Evolutionary conservation across 1,140 invertebrate genomes (phyloP), one percentile per base, ranked within the genome.

Genomic region (Bombus huntii): DNA sequence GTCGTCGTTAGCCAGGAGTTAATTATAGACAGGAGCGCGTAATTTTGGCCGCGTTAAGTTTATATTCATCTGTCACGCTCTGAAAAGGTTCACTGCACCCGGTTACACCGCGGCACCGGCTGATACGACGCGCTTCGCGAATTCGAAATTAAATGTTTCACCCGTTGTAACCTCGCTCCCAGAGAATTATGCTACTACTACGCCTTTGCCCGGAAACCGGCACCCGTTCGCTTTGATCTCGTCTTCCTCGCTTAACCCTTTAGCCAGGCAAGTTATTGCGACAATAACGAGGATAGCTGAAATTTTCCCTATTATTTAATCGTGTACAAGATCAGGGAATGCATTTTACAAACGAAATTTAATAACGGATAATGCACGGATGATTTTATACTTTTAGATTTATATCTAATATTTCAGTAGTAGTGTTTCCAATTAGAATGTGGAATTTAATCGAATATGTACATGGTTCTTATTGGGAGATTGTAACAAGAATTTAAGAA

Each of bases 31-130:
- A 42, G 74, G 72, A 37, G 78, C 81, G 85, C 75, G 87, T 91
- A 87, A 91, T 91, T 91, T 70, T 57, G 57, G 44, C 78, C 68
- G 57, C 81, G 70, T 86, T 84, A 81, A 89, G 77, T 78, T 89
- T 91, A 89, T 89, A 88, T 81, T 73, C 86, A 90, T 90, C 89
- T 88, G 88, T 90, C 90, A 91, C 81, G 86, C 83, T 89, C 78
- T 37, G 86, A 84, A 88, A 87, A 89, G 88, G 88, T 88, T 89
- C 88, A 88, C 34, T 90, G 89, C 81, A 91, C 88, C 89, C 81
- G 53, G 62, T 72, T 72, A 59, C 39, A 84, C 70, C 31, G n/a
- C 31, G 42, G 62, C 81, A 88, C 77, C 71, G 57, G 57, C 77
- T 88, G 83, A 81, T 82, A 88, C 73, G 53, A 8, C 74, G 18